Evolutionary conservation across 1,140 invertebrate genomes (phyloP).

Genomic region (Cryptotermes secundus): DNA sequence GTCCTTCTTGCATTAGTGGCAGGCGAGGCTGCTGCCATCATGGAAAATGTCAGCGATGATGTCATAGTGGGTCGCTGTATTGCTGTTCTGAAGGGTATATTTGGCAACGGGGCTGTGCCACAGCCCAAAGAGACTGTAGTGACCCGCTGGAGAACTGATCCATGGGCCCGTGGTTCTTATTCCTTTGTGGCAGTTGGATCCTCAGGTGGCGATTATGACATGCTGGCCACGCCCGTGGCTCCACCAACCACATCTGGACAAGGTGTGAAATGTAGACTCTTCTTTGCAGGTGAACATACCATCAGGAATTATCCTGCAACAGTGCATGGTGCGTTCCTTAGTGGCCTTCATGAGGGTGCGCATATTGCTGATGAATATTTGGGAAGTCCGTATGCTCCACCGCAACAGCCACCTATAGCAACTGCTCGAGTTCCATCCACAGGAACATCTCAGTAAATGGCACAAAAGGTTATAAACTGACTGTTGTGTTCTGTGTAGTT

Average conservation of each 20-base stretch:
- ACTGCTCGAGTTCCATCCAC: conserved; percentile 35
- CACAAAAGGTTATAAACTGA: too few species aligned
- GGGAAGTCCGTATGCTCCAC: conserved; percentile 66
- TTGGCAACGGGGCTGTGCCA: conserved; percentile 86
- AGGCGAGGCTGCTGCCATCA: conserved; percentile 93
- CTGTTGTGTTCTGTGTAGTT: too few species aligned
- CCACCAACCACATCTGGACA: conserved; percentile 45
- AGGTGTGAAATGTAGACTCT: conserved; percentile 74
- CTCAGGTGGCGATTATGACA: conserved; percentile 95
- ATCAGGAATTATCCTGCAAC: conserved; percentile 98
- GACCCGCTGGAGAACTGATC: conserved; percentile 94
- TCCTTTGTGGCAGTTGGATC: conserved; percentile 96
- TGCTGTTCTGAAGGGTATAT: conserved; percentile 90
- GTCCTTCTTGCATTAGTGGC: conserved; percentile 92
- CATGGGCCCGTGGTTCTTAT: conserved; percentile 93
- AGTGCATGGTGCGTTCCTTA: conserved; percentile 95
- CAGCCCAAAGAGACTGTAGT: conserved; percentile 95
- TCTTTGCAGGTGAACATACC: conserved; percentile 97
- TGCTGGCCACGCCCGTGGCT: conserved; percentile 87
- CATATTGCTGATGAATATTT: conserved; percentile 86
- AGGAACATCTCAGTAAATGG: background rate
- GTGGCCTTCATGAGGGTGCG: conserved; percentile 90
- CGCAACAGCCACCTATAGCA: conserved; percentile 39
- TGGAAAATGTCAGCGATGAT: conserved; percentile 97
- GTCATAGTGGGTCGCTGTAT: conserved; percentile 95